These are phyloP conservation scores for Sinohyriopsis cumingii DNA, from an alignment of 2,888 invertebrate genomes.

Conservation along the genomic window DNA sequence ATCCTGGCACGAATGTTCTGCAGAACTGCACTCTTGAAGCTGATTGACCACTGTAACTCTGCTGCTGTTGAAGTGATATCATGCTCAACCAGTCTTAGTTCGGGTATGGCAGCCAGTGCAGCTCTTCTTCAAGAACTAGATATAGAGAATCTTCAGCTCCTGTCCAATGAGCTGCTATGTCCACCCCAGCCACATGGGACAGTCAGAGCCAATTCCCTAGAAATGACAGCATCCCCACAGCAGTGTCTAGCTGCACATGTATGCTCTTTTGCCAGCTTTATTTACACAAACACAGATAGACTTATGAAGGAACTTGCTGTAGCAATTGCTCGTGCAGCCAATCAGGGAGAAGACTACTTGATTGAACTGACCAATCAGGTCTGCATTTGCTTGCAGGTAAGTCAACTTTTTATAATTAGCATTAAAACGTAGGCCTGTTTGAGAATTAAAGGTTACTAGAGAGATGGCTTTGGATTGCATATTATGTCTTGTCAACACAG, in stretches of 20 bases:
- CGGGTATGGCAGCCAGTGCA: conserved; percentile 66
- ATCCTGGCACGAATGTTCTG: conserved; percentile 66
- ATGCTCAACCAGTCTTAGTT: conserved; percentile 53
- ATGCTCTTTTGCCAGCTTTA: conserved; percentile 62
- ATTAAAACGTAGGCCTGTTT: not conserved
- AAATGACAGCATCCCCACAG: conserved; percentile 46
- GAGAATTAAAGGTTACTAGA: too few species aligned
- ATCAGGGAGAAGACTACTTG: conserved; percentile 70
- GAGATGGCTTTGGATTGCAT: too few species aligned
- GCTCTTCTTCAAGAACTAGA: conserved; percentile 68
- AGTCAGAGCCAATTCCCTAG: conserved; percentile 52
- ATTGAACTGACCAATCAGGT: conserved; percentile 70
- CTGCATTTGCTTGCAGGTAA: conserved; percentile 69
- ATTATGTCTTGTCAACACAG: too few species aligned
- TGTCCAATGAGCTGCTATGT: conserved; percentile 66
- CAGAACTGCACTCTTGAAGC: conserved; percentile 65
- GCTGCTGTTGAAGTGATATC: conserved; percentile 63
- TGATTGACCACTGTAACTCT: conserved; percentile 68
- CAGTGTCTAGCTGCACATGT: conserved; percentile 57
- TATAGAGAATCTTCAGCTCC: conserved; percentile 70
- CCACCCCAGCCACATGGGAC: conserved; percentile 64
- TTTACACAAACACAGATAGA: conserved; percentile 63
- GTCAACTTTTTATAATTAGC: conserved; percentile 1
- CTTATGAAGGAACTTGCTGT: conserved; percentile 66
- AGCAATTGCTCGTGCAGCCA: conserved; percentile 67